Evolutionary conservation across 2,797 vertebrate genomes (phyloP).

Genomic region (Erpetoichthys calabaricus): DNA sequence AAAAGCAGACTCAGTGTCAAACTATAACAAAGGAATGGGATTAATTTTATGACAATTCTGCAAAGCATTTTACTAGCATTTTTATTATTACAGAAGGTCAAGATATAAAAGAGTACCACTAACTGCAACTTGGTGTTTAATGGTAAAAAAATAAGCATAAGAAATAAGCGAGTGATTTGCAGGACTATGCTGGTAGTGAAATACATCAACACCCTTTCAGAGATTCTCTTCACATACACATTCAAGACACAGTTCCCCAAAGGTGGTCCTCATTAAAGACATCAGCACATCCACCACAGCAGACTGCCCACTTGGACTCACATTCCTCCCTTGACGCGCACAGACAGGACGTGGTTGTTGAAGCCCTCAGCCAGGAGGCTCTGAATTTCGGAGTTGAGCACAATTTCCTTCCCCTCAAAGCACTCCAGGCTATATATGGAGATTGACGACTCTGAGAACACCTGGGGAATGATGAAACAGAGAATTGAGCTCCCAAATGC

Average conservation of each 20-base stretch:
- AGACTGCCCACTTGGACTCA: conserved; percentile 25
- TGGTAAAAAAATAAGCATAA: not conserved
- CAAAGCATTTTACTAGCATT: too few species aligned
- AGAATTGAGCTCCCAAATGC: not conserved
- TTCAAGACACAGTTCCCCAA: not conserved
- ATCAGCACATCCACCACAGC: too few species aligned
- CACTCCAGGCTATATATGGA: conserved; percentile 78
- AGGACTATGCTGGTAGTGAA: too few species aligned
- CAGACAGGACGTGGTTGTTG: conserved; percentile 77
- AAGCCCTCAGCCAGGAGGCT: conserved; percentile 70
- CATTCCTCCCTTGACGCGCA: conserved; percentile 69
- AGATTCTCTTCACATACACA: not conserved
- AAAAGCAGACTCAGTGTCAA: too few species aligned
- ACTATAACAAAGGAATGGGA: too few species aligned
- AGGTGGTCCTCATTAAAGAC: not conserved
- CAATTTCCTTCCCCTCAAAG: conserved; percentile 81
- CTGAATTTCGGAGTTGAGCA: conserved; percentile 50
- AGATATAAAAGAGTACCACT: too few species aligned
- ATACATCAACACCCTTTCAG: too few species aligned
- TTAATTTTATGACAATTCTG: too few species aligned
- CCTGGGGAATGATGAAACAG: conserved; percentile 24
- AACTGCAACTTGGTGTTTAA: too few species aligned
- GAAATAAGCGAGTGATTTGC: not conserved
- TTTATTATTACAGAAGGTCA: too few species aligned
- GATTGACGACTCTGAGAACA: conserved; percentile 71